These are phyloP conservation scores for Drosophila fulvimacula DNA, from an alignment of 2,888 invertebrate genomes.

Conservation along the genomic window DNA sequence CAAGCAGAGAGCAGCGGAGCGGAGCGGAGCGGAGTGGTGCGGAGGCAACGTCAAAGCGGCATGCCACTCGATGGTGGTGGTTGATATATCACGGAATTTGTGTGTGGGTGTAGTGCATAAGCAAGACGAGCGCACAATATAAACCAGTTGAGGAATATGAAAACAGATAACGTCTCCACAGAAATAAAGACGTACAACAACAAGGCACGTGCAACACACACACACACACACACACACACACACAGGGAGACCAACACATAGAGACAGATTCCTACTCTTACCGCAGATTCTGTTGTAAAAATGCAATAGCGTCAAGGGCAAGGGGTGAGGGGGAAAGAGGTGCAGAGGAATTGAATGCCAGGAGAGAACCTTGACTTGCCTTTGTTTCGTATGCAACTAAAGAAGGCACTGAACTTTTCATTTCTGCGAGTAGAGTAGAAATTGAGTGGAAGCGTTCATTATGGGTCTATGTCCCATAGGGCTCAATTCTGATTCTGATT, in stretches of 20 bases:
- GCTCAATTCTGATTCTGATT: conserved; percentile 9
- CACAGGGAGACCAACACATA: background rate
- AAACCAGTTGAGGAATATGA: conserved; percentile 79
- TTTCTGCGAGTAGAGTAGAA: conserved; percentile 22
- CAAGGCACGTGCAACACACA: conserved; percentile 62
- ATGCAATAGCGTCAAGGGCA: conserved; percentile 17
- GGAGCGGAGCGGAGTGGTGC: background rate
- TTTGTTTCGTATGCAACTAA: conserved; percentile 57
- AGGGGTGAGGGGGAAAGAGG: background rate
- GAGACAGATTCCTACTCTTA: conserved; percentile 35
- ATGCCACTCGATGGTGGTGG: conserved; percentile 72
- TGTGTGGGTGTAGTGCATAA: conserved; percentile 76
- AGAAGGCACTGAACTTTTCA: conserved; percentile 69
- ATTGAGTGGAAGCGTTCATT: conserved; percentile 4
- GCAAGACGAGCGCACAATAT: conserved; percentile 66
- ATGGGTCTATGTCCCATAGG: conserved; percentile 18
- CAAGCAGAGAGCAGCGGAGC: conserved; percentile 1
- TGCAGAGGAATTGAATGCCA: conserved; percentile 26
- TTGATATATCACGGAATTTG: conserved; percentile 80
- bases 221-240: conserved; percentile 1
- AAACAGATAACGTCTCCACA: conserved; percentile 74
- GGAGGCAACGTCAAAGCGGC: conserved; percentile 35
- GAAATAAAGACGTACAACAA: conserved; percentile 77
- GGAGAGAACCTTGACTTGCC: conserved; percentile 67
- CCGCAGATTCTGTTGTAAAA: conserved; percentile 36